A percentile compares a stretch with the other conserved stretches of the same genome.
Conservation (phyloP, 2,113 vertebrate species). For the Cranoglanis bouderius region DNA sequence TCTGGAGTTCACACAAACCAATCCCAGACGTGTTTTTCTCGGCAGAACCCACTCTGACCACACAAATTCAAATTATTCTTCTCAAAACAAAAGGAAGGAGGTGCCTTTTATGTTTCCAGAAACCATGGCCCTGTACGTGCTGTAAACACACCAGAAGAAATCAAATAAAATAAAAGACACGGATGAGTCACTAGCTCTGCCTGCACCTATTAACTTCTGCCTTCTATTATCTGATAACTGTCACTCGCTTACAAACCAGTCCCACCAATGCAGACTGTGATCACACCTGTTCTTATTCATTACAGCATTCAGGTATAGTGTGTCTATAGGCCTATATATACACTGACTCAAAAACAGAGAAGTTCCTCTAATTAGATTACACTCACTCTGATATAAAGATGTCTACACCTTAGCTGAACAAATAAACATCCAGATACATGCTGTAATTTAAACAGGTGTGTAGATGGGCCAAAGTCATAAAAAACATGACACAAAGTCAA, state of each 20-base stretch:
- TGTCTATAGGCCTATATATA: background rate
- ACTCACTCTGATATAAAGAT: background rate
- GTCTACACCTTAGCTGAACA: background rate
- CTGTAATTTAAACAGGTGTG: background rate
- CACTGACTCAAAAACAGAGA: background rate
- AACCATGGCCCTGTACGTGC: background rate
- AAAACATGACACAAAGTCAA: background rate
- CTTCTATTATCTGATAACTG: constrained; percentile 17
- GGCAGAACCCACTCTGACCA: constrained; percentile 26
- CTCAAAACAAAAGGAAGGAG: constrained; percentile 37
- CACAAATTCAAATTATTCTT: constrained; percentile 21
- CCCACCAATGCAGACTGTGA: background rate
- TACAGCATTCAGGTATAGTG: background rate
- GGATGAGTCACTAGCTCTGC: constrained; percentile 9
- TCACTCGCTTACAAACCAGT: constrained; percentile 2
- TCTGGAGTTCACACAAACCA: constrained; percentile 24
- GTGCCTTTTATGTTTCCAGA: constrained; percentile 2
- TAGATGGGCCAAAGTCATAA: background rate
- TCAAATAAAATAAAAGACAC: constrained; percentile 25
- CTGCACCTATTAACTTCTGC: background rate
- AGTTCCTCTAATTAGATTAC: background rate
- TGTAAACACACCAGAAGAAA: constrained; percentile 9
- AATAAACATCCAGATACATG: background rate
- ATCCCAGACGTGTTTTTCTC: constrained; percentile 17
- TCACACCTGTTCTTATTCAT: background rate